Conservation (phyloP, 2,797 vertebrate species). For the Serranus cabrilla region DNA sequence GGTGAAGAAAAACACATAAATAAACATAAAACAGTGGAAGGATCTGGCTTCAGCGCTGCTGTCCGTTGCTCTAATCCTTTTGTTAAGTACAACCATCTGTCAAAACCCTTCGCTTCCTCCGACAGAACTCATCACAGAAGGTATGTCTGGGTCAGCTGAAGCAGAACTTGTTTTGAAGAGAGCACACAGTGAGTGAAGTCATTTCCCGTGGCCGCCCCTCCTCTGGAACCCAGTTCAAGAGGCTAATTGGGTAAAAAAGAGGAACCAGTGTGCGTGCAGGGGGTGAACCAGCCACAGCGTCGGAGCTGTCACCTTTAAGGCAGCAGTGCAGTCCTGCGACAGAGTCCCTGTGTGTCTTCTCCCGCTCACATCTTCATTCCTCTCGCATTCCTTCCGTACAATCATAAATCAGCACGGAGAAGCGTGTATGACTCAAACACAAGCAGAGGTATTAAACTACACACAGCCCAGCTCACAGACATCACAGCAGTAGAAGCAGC, state of each 20-base stretch:
- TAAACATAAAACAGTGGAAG: conserved; percentile 57
- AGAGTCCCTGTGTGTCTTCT: conserved; percentile 26
- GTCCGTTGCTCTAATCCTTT: conserved; percentile 39
- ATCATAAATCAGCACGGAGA: conserved; percentile 46
- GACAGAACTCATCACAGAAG: conserved; percentile 43
- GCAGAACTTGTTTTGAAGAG: conserved; percentile 51
- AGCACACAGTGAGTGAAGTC: conserved; percentile 45
- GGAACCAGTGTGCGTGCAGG: conserved; percentile 57
- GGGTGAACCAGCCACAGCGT: conserved; percentile 30
- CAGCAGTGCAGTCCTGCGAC: conserved; percentile 56
- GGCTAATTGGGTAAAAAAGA: conserved; percentile 47
- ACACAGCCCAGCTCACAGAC: conserved; percentile 63
- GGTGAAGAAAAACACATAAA: conserved; percentile 68
- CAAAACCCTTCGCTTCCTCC: conserved; percentile 52
- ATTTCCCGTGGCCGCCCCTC: conserved; percentile 52
- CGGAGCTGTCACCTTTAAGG: conserved; percentile 52
- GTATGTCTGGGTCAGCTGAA: conserved; percentile 54
- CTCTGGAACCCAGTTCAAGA: conserved; percentile 43
- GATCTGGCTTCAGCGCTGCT: conserved; percentile 40
- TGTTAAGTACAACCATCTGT: conserved; percentile 47
- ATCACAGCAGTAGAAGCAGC: conserved; percentile 74
- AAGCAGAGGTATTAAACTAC: conserved; percentile 52
- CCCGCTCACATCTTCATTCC: conserved; percentile 29
- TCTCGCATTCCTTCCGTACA: conserved; percentile 37
- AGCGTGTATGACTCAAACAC: conserved; percentile 27